Evolutionary conservation across 2,113 vertebrate species (phyloP), one percentile per base, ranked within the genome.

Genomic region (Sciurus niger): DNA sequence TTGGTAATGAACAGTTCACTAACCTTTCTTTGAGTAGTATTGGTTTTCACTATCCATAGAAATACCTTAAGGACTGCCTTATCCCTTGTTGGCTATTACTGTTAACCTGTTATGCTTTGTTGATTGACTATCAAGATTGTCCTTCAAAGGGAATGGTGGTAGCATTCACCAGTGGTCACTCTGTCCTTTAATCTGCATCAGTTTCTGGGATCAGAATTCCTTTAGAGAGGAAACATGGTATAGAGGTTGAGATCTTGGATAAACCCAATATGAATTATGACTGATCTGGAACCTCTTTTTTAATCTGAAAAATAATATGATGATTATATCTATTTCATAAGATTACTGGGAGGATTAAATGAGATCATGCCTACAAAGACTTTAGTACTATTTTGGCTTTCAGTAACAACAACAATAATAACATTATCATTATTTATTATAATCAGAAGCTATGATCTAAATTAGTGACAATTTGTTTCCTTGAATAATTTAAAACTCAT

Each of bases 261-360:
- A 46, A 83, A 32, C 65, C 37, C 43, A n/a, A 22, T 70, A 68
- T 34, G 22, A 32, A 55, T 78, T 53, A 78, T 9, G 37, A 46
- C 46, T 90, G 63, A 46, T 94, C 30, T 90, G 86, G 40, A 78
- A 22, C 53, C 60, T 96, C 0, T 63, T 67, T 93, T 94, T 65
- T 67, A 79, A 89, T 55, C 78, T 92, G 78, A 86, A 67, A 86
- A 92, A 17, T 72, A 53, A 24, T 72, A 30, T 87, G 76, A 80
- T 74, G n/a, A 72, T 30, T 73, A 5, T 1, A 18, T 88, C 51
- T 96, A 8, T 65, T 89, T 82, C 72, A 40, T 63, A 89, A 92
- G 16, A 79, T 95, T 83, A 24, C 17, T 76, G 53, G 90, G 77
- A 90, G 24, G 28, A n/a, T 74, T 43, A 48, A 92, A 67, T 88